Conservation (phyloP, 2,888 invertebrate genomes). For the Holacanthella duospinosa region DNA sequence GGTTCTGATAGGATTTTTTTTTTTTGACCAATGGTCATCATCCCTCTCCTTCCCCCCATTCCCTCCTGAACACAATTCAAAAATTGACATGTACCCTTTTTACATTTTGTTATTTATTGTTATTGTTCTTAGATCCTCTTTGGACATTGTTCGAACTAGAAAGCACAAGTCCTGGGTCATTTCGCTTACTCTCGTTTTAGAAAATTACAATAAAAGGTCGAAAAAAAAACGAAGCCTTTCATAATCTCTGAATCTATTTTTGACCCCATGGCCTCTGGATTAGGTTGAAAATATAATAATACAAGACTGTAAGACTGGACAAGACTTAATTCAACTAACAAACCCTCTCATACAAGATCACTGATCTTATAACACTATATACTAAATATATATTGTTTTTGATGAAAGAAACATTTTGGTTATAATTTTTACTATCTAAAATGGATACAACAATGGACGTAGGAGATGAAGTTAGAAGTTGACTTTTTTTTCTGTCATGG, state of each 20-base stretch:
- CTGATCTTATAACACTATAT: too few species aligned
- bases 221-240: background rate
- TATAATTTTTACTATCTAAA: background rate
- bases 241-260: slow-evolving; percentile 2
- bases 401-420: background rate
- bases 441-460: too few species aligned
- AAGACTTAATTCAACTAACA: too few species aligned
- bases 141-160: too few species aligned
- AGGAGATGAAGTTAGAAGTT: background rate
- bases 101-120: background rate
- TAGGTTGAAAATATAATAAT: background rate
- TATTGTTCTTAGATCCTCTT: background rate
- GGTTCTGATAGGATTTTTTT: background rate
- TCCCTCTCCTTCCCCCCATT: background rate
- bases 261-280: background rate
- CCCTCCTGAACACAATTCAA: too few species aligned
- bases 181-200: background rate
- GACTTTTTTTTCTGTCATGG: background rate
- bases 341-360: too few species aligned
- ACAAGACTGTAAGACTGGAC: background rate
- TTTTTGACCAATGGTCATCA: background rate
- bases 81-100: slow-evolving; percentile 5
- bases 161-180: too few species aligned
- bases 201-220: background rate
- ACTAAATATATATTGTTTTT: background rate